Evolutionary conservation across 2,113 vertebrate species (phyloP).

Genomic region (Antennarius striatus): DNA sequence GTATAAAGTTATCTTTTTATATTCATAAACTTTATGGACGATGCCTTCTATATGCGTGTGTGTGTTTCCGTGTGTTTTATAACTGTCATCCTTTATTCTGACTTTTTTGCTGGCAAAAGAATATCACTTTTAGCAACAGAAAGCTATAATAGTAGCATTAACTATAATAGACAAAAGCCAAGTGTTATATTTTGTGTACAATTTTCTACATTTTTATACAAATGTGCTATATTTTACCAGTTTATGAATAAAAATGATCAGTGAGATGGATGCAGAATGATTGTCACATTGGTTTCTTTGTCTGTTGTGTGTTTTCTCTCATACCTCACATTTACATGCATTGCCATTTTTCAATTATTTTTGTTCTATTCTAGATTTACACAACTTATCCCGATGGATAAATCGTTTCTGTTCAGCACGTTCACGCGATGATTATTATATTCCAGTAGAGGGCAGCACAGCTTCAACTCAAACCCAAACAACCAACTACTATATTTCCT

Average conservation of each 20-base stretch:
- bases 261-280: slow-evolving; percentile 68
- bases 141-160: slow-evolving; percentile 78
- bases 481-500: background rate
- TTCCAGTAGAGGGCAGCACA: slow-evolving; percentile 65
- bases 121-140: slow-evolving; percentile 76
- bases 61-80: slow-evolving; percentile 54
- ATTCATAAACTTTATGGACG: slow-evolving; percentile 73
- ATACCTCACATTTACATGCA: background rate
- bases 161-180: slow-evolving; percentile 80
- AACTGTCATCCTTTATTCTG: slow-evolving; percentile 75
- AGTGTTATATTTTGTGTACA: slow-evolving; percentile 85
- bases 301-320: background rate
- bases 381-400: too few relatives aligned
- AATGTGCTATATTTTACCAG: slow-evolving; percentile 85
- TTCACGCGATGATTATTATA: slow-evolving; percentile 26
- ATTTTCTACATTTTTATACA: slow-evolving; percentile 87
- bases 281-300: slow-evolving; percentile 28
- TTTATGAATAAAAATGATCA: slow-evolving; percentile 82
- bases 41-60: slow-evolving; percentile 68
- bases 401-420: background rate
- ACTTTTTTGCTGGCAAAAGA: slow-evolving; percentile 86
- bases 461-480: slow-evolving; percentile 16
- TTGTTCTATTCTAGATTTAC: background rate
- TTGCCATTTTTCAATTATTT: background rate
- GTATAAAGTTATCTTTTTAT: slow-evolving; percentile 71